These are phyloP conservation scores for Scaptomyza montana DNA, from an alignment of 1,140 invertebrate genomes.

Conservation along the genomic window DNA sequence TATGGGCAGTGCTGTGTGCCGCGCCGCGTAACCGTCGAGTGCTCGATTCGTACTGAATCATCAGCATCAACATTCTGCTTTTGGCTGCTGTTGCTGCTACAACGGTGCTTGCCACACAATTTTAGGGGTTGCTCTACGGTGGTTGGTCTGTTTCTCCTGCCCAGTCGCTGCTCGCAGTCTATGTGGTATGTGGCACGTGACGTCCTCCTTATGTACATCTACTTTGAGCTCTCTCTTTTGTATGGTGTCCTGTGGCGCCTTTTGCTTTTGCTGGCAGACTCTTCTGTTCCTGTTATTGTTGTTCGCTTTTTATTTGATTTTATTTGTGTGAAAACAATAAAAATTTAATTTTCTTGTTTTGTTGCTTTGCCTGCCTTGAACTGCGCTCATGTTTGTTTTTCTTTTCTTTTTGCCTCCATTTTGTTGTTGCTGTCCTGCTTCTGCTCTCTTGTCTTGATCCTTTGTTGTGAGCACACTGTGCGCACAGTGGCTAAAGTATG, in stretches of 20 bases:
- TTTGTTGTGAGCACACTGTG: conserved; percentile 8
- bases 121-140: conserved; percentile 80
- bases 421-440: conserved; percentile 26
- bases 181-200: conserved; percentile 67
- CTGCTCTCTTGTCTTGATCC: conserved; percentile 11
- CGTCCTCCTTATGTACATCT: conserved; percentile 54
- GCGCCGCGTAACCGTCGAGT: conserved; percentile 73
- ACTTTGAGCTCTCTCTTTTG: conserved; percentile 14
- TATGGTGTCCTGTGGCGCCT: conserved; percentile 58
- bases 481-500: conserved; percentile 30
- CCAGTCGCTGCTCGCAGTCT: conserved; percentile 58
- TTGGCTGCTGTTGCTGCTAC: conserved; percentile 20
- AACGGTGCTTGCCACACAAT: conserved; percentile 29
- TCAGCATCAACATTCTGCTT: conserved; percentile 15
- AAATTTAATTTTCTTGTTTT: conserved; percentile 84
- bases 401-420: conserved; percentile 22
- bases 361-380: conserved; percentile 64
- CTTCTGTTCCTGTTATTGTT: conserved; percentile 66
- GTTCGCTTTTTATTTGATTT: conserved; percentile 82
- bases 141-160: conserved; percentile 82
- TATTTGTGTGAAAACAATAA: conserved; percentile 83
- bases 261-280: conserved; percentile 16
- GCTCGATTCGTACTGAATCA: conserved; percentile 72
- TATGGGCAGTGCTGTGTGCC: conserved; percentile 24
- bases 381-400: conserved; percentile 31